Base-by-base conservation (phyloP, 2,888 invertebrate genomes). In the Caenorhabditis doughertyi region DNA sequence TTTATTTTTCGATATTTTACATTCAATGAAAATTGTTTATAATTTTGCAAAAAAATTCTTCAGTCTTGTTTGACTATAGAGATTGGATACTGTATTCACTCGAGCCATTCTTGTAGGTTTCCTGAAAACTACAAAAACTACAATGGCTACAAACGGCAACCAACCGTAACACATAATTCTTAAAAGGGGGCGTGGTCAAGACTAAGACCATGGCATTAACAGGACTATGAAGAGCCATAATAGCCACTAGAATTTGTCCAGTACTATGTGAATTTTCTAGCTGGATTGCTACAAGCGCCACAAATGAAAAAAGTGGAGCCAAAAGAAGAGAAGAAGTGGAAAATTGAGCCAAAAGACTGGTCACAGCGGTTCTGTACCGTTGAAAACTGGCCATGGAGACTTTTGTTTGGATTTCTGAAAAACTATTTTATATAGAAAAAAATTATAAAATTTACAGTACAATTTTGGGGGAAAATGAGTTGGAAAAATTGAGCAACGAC, bases 341-440 rank as follows among this genome's bases (percentile, higher is more conserved):
- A 13, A 70, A 70, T 56, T 70, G 70, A 27, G 56, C 56, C 27
- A 70, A 2, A 3, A 70, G 21, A 47, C 56, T 70, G 29, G 25
- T 39, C 44, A 70, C 55, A 8, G 74, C 74, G 7, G 47, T 18
- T 42, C 44, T 44, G 47, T 74, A 64, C 0, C 65, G 42, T 1
- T 32, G 44, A 25, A 29, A 74, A 44, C 27, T 65, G 21, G 25
- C 21, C 0, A 21, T 11, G 0, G 74, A 74, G 8, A 74, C 64
- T 21, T 62, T 44, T 8, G 21, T 42, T 32, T 56, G 74, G 8
- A 53, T 27, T n/a, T n/a, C n/a, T n/a, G n/a, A n/a, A n/a, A n/a
- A n/a, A n/a, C n/a, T n/a, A n/a, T n/a, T n/a, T n/a, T n/a, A n/a
- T n/a, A n/a, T n/a, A n/a, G n/a, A n/a, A n/a, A n/a, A n/a, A n/a